These are phyloP conservation scores for Blera fallax DNA, from an alignment of 2,888 invertebrate species.

Conservation along the genomic window DNA sequence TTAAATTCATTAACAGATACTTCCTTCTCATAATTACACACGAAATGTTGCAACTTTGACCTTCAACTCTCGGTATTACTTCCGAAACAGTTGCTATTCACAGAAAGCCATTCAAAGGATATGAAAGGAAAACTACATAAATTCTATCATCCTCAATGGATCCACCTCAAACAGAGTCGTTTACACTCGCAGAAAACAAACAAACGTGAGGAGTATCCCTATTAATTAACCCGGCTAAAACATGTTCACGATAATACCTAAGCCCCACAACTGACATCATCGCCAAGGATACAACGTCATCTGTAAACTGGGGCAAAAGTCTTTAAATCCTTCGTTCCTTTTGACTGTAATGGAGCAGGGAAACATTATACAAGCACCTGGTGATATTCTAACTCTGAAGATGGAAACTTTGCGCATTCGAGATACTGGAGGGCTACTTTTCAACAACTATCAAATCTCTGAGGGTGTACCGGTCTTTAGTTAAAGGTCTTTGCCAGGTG, in stretches of 20 bases:
- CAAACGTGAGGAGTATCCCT: background rate
- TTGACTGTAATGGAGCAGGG: background rate
- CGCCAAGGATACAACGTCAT: background rate
- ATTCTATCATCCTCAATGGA: background rate
- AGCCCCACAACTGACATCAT: background rate
- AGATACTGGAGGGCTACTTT: background rate
- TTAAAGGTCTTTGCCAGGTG: constrained; percentile 5
- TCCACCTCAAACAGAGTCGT: background rate
- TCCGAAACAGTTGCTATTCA: background rate
- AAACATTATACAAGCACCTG: constrained; percentile 17
- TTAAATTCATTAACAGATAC: background rate
- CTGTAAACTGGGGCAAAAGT: constrained; percentile 33
- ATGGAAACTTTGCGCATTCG: constrained; percentile 15
- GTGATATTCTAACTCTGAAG: constrained; percentile 3
- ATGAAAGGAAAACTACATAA: background rate
- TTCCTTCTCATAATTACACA: background rate
- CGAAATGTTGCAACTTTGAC: constrained; percentile 5
- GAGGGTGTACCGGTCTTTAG: background rate
- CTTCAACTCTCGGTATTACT: background rate
- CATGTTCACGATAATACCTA: background rate
- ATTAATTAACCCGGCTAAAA: background rate
- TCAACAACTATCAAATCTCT: background rate
- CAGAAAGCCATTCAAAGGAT: background rate
- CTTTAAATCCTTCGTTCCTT: background rate
- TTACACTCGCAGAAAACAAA: constrained; percentile 2